Percentiles rank a stretch among this genome's conserved stretches.
Evolutionary conservation across 2,888 invertebrate species (phyloP).

Genomic region (Tholera decimalis): DNA sequence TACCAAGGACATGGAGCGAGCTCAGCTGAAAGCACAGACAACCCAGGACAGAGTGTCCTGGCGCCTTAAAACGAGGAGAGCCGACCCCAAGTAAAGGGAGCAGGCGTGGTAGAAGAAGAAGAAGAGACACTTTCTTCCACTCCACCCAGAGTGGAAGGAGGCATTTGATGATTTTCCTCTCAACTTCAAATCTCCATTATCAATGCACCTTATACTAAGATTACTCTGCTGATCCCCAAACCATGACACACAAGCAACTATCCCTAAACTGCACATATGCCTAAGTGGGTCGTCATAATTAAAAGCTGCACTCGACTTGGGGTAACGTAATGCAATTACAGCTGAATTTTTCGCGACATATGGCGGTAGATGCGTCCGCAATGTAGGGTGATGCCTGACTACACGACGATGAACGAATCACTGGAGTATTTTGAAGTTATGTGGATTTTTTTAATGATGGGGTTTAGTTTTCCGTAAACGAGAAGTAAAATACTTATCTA

Average conservation of each 20-base stretch:
- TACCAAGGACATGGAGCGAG: no score
- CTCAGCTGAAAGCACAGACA: no score
- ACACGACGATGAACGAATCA: constrained; percentile 51
- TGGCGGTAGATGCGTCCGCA: constrained; percentile 79
- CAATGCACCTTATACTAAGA: background rate
- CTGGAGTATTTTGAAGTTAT: constrained; percentile 41
- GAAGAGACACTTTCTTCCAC: no score
- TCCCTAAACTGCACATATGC: constrained; percentile 84
- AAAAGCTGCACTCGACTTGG: constrained; percentile 85
- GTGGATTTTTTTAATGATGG: constrained; percentile 51
- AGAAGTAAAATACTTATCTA: no score
- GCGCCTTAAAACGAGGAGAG: no score
- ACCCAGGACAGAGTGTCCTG: no score
- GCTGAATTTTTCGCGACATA: constrained; percentile 90
- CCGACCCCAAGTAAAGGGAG: no score
- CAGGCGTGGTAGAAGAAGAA: no score
- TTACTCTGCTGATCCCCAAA: constrained; percentile 23
- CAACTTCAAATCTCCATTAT: no score
- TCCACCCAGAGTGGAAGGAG: no score
- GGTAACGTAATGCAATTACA: constrained; percentile 90
- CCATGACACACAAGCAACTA: constrained; percentile 43
- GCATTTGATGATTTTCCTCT: no score
- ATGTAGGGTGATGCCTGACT: constrained; percentile 73
- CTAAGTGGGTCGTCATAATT: constrained; percentile 89
- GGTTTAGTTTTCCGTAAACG: background rate